Base-by-base conservation (phyloP, 2,888 invertebrate genomes). In the Perizoma affinitatum region DNA sequence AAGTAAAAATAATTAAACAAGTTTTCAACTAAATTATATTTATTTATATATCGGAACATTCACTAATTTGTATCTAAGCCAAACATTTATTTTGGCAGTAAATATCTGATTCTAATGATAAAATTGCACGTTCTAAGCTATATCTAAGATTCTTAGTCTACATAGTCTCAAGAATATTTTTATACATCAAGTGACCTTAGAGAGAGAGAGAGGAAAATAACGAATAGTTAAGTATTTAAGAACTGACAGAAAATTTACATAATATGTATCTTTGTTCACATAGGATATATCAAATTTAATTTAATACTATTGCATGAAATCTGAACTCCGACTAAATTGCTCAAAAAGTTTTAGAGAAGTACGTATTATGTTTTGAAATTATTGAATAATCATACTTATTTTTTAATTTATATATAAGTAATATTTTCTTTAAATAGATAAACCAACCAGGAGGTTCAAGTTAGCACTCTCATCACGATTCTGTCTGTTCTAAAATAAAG, bases 61-160 rank as follows among this genome's bases (percentile, higher is more conserved):
- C 79, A 86, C 90, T 91, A 90, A 83, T 88, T 87, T 88, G 87
- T 87, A 87, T 86, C 74, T 76, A 86, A 83, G 84, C 90, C 87
- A 90, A 90, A 83, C 77, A 80, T 73, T 35, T 48, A 76, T 84
- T 87, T 87, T 90, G 89, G 90, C 86, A 82, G 86, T 85, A 82
- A 84, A 82, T 79, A 81, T 83, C 74, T 80, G 78, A 78, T 75
- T 75, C 82, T 87, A 90, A 75, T 70, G 69, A 88, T 90, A 90
- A 88, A 83, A 91, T 91, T 91, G 91, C 91, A 91, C 91, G 82
- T 84, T 84, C 85, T 84, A 80, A 74, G 66, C 67, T 80, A 80
- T 65, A 68, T 48, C 58, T 63, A 64, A 41, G 35, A 44, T 50
- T 66, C 70, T 72, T 71, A 73, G 63, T 74, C 22, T 22, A 38